Evolutionary conservation across 2,797 vertebrate species (phyloP).

Genomic region (Masticophis lateralis): DNA sequence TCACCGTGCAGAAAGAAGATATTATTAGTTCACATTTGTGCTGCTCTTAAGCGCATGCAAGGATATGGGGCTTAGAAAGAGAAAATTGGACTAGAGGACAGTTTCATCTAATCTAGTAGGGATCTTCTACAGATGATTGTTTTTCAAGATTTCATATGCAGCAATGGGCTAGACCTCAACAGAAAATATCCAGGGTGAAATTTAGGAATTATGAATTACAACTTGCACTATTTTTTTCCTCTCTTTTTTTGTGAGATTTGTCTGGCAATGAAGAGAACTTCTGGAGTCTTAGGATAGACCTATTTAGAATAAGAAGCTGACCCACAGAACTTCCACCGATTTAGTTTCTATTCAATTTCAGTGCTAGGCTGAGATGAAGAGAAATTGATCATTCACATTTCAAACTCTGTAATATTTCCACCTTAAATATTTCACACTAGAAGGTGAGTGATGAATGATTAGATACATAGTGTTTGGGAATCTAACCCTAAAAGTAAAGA

Average conservation of each 20-base stretch:
- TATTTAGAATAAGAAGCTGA: background rate
- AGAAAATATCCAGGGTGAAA: background rate
- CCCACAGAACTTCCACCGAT: background rate
- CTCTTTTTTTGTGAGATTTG: background rate
- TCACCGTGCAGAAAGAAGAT: background rate
- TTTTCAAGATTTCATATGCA: background rate
- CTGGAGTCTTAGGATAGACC: background rate
- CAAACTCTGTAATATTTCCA: background rate
- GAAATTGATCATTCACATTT: background rate
- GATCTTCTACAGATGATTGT: background rate
- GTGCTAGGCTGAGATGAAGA: background rate
- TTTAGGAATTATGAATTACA: background rate
- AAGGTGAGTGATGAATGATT: background rate
- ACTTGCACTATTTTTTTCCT: background rate
- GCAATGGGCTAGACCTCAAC: background rate
- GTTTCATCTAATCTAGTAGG: background rate
- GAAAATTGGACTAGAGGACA: background rate
- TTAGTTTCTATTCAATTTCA: background rate
- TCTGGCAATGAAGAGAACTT: background rate
- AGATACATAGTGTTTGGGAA: background rate
- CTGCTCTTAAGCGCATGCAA: background rate
- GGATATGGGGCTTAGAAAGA: background rate
- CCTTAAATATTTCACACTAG: background rate
- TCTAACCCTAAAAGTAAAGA: background rate
- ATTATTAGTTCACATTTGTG: background rate